Conservation (phyloP, 2,113 vertebrate genomes). For the Cervus canadensis region DNA sequence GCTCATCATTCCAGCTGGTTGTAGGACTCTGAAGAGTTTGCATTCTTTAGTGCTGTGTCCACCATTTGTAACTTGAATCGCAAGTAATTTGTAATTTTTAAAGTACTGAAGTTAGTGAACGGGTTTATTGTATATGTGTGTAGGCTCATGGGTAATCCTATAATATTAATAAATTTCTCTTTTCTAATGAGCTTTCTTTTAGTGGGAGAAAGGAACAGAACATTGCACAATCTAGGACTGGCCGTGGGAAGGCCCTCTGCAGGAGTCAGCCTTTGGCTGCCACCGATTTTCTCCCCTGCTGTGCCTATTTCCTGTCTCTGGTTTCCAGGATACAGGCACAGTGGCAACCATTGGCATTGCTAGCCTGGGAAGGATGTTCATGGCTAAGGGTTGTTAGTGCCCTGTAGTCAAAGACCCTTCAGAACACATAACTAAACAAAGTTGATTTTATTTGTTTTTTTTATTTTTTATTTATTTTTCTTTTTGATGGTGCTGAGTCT, state of each 20-base stretch:
- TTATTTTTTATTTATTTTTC: background rate
- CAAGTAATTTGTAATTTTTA: background rate
- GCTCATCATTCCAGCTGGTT: background rate
- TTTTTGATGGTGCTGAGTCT: background rate
- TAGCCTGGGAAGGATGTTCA: background rate
- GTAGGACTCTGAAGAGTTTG: background rate
- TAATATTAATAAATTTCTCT: background rate
- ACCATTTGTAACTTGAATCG: background rate
- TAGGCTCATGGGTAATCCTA: background rate
- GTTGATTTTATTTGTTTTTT: background rate
- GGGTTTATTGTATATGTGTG: background rate
- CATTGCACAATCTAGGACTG: background rate
- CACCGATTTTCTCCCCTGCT: background rate
- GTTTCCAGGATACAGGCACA: background rate
- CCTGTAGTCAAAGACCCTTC: background rate
- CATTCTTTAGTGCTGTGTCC: background rate
- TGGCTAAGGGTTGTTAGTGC: background rate
- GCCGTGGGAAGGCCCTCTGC: background rate
- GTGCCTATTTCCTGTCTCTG: background rate
- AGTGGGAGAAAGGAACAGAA: background rate
- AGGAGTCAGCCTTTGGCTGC: background rate
- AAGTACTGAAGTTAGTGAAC: background rate
- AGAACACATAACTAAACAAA: background rate
- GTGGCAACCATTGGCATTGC: background rate
- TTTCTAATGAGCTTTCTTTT: background rate